phyloP scores from a whole-genome alignment of 2,888 invertebrate species.

The Rosalia funebris region DNA sequence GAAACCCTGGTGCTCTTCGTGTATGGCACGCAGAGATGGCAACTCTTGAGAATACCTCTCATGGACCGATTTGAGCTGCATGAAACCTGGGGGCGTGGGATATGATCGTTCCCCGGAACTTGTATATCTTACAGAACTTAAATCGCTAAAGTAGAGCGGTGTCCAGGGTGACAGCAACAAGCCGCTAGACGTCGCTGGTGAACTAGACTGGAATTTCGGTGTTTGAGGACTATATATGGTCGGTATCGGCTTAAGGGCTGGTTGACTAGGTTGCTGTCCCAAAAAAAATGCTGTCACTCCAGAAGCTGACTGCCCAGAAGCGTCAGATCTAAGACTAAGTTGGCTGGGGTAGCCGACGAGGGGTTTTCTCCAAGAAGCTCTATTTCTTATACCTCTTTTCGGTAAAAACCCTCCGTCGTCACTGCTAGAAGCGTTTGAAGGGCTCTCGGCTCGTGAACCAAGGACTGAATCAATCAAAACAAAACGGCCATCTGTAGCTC shows the following conservation, averaged over 20 bases:
- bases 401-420: conserved; percentile 89
- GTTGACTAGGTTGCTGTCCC: conserved; percentile 44
- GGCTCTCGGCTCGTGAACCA: conserved; percentile 67
- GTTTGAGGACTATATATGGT: conserved; percentile 64
- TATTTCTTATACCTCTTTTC: conserved; percentile 64
- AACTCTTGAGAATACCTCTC: conserved; percentile 78
- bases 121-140: conserved; percentile 85
- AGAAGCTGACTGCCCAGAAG: conserved; percentile 70
- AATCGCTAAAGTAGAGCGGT: conserved; percentile 84
- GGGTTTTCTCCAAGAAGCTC: conserved; percentile 74
- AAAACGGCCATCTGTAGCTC: conserved; percentile 80
- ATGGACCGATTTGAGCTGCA: conserved; percentile 72
- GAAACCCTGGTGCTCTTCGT: conserved; percentile 75
- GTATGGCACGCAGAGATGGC: conserved; percentile 76
- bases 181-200: conserved; percentile 73
- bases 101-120: conserved; percentile 79
- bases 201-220: conserved; percentile 72
- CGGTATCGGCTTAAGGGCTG: conserved; percentile 56
- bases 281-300: conserved; percentile 52
- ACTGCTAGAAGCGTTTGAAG: conserved; percentile 71
- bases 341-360: conserved; percentile 75
- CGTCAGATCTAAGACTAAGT: conserved; percentile 69
- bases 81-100: conserved; percentile 78
- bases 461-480: conserved; percentile 70
- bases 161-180: conserved; percentile 73